Base-by-base conservation (phyloP, 2,113 vertebrate genomes). In the Rafetus swinhoei region DNA sequence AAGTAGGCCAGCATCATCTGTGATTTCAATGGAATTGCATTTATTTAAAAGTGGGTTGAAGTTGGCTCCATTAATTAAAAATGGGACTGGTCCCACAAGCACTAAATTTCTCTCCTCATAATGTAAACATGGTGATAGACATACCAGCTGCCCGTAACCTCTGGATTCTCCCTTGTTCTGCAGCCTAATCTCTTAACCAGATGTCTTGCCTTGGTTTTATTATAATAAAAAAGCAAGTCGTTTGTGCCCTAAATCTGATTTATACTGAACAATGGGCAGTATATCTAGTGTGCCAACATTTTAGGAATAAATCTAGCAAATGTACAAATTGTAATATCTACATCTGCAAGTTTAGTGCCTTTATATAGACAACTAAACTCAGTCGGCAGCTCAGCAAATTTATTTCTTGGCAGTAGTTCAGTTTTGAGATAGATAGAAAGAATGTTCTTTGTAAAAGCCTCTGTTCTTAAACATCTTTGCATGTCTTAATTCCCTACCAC, bases 401-500 rank as follows among this genome's bases (percentile, higher is more conserved):
- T 93, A 87, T 95, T 97, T 97, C 53, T 96, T 95, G 91, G 88
- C 82, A 88, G 19, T 39, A 88, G 96, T 93, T 96, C 88, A 87
- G 90, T 93, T 96, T 91, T 27, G 84, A 76, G 89, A 69, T 93
- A 69, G 65, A 97, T 93, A 69, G 65, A 97, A 95, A 79, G 52
- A 94, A 88, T 82, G 45, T 88, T 95, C 53, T 85, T 95, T 81
- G 13, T 89, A 55, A 81, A 97, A 93, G 82, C 1, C 4, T 87
- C 79, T 95, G 87, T 92, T 92, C 89, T 95, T 93, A 57, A 9
- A 82, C 32, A 82, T 85, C 81, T 94, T 86, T 24, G 25, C 54
- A 83, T 89, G 83, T 89, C 96, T 96, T 96, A 96, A 96, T 97
- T 96, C 76, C 52, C 96, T 56, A 50, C 55, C 94, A 35, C 29